Conservation (phyloP, 1,140 invertebrate genomes). For the Bombus impatiens region DNA sequence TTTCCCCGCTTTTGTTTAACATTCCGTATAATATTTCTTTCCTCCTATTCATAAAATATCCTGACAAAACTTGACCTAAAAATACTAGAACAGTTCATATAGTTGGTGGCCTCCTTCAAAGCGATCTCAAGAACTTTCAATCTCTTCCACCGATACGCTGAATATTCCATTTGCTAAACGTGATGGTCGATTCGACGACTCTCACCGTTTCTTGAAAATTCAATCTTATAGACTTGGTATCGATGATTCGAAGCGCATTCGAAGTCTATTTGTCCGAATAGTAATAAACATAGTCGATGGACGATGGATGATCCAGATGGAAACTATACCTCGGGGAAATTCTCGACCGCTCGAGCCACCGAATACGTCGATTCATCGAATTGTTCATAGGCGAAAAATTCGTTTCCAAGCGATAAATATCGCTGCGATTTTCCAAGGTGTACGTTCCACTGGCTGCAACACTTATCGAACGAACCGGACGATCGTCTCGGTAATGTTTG, state of each 20-base stretch:
- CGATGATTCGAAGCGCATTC: neutral
- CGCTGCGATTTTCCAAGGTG: neutral
- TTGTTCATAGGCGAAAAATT: neutral
- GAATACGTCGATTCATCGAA: neutral
- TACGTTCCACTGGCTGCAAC: neutral
- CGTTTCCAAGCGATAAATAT: conserved; percentile 39
- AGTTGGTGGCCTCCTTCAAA: neutral
- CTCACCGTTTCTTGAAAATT: neutral
- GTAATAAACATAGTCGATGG: neutral
- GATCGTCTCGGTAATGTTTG: conserved; percentile 51
- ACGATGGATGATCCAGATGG: neutral
- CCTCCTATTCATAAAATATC: no score
- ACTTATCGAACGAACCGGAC: neutral
- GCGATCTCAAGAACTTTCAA: neutral
- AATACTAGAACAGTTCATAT: no score
- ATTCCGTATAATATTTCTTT: no score
- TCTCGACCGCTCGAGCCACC: neutral
- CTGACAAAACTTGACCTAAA: no score
- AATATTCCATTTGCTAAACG: neutral
- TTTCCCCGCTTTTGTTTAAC: no score
- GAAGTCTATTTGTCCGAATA: neutral
- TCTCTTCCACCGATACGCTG: no score
- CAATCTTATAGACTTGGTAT: neutral
- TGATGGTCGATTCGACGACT: neutral
- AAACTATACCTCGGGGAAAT: conserved; percentile 10